Conservation (phyloP, 2,797 vertebrate species). For the Aulostomus chinensis region DNA sequence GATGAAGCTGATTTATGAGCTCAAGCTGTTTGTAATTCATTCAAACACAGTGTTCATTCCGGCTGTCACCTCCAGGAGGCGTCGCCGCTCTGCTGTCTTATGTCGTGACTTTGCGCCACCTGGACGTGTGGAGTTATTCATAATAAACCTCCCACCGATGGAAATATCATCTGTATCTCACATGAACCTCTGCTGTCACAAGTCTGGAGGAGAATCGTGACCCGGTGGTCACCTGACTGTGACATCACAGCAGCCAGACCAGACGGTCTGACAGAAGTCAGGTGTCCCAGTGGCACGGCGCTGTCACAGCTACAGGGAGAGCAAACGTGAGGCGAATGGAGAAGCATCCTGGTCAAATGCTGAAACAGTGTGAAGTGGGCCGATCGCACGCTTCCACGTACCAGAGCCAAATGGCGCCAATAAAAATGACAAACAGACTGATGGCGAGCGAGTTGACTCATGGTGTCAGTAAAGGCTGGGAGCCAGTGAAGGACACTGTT, state of each 20-base stretch:
- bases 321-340: neutral
- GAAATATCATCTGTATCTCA: neutral
- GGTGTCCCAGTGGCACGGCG: neutral
- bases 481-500: neutral
- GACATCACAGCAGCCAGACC: neutral
- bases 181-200: neutral
- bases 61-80: no score
- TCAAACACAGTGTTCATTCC: no score
- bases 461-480: neutral
- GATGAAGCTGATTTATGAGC: no score
- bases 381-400: no score
- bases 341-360: no score
- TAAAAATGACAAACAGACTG: neutral
- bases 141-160: no score
- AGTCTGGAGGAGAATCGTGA: neutral
- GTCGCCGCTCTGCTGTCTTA: no score
- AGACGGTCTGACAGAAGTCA: neutral
- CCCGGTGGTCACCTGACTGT: neutral
- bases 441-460: neutral
- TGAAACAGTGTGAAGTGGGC: no score
- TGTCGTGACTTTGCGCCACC: no score
- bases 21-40: no score
- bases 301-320: neutral
- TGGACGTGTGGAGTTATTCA: no score
- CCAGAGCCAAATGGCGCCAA: neutral